Percentiles rank a stretch among this genome's conserved stretches.
phyloP scores from a whole-genome alignment of 2,888 invertebrate genomes.

The Malthinus flaveolus region DNA sequence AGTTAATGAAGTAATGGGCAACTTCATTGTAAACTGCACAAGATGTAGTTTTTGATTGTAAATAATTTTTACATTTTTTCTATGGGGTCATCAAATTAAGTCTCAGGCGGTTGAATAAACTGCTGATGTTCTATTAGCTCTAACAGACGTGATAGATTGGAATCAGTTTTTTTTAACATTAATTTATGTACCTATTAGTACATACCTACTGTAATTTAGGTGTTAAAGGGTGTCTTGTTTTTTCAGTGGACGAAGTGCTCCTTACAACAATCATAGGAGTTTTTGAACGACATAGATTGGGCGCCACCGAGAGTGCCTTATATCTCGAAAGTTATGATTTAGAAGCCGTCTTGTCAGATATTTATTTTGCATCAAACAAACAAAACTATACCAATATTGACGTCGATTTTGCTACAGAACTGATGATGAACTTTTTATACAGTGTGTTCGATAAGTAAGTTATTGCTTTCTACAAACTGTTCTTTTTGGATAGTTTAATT shows the following conservation, averaged over 20 bases:
- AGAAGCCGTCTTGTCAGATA: slow-evolving; percentile 72
- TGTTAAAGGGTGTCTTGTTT: not conserved
- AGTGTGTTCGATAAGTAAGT: slow-evolving; percentile 70
- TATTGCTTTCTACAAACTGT: slow-evolving; percentile 1
- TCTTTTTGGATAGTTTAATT: slow-evolving; percentile 10
- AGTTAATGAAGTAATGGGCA: no score
- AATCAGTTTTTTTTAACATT: no score
- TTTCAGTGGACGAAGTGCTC: slow-evolving; percentile 47
- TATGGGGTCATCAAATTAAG: no score
- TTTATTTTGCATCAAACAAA: slow-evolving; percentile 73
- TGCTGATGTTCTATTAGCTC: no score
- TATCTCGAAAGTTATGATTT: slow-evolving; percentile 69
- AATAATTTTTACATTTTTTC: no score
- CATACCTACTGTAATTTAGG: no score
- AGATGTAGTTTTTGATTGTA: not conserved
- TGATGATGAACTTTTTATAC: slow-evolving; percentile 66
- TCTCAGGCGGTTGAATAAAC: no score
- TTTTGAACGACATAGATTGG: slow-evolving; percentile 71
- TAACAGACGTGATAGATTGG: no score
- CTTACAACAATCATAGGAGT: slow-evolving; percentile 67
- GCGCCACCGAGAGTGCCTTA: slow-evolving; percentile 68
- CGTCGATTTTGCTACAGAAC: slow-evolving; percentile 65
- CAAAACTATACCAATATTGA: slow-evolving; percentile 65
- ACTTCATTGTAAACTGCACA: not conserved
- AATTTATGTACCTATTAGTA: no score